phyloP scores from a whole-genome alignment of 2,797 vertebrate genomes.

The Pipistrellus nathusii region DNA sequence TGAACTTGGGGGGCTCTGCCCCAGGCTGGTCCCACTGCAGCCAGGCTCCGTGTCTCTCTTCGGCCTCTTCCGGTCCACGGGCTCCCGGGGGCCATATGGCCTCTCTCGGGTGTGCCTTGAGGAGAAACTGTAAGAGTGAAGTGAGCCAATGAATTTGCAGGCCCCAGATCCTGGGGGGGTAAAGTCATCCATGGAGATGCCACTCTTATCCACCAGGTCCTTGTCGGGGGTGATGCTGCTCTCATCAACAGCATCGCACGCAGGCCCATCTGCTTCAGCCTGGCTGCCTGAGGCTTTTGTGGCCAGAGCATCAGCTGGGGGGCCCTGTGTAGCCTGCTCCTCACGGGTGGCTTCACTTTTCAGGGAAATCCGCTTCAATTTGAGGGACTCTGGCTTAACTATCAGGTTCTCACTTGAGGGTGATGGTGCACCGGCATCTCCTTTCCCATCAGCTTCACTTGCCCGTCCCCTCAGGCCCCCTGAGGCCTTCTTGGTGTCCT shows the following conservation, averaged over 20 bases:
- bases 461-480: conserved; percentile 75
- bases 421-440: neutral
- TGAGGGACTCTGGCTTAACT: conserved; percentile 55
- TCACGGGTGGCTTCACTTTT: conserved; percentile 60
- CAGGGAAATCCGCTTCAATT: conserved; percentile 44
- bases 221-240: neutral
- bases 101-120: conserved; percentile 88
- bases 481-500: conserved; percentile 72
- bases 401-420: neutral
- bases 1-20: conserved; percentile 81
- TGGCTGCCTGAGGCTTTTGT: conserved; percentile 41
- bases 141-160: conserved; percentile 90
- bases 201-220: conserved; percentile 82
- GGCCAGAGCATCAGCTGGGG: conserved; percentile 71
- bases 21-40: conserved; percentile 82
- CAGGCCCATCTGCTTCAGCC: conserved; percentile 26
- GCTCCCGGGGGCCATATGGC: conserved; percentile 86
- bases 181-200: conserved; percentile 86
- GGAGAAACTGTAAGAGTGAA: conserved; percentile 91
- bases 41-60: conserved; percentile 85
- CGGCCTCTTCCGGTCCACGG: conserved; percentile 87
- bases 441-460: conserved; percentile 63
- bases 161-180: conserved; percentile 87
- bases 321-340: conserved; percentile 77
- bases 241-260: conserved; percentile 57